Percentiles rank a stretch among this genome's conserved stretches.
Evolutionary conservation across 2,797 vertebrate species (phyloP).

Genomic region (Crax fasciolata): DNA sequence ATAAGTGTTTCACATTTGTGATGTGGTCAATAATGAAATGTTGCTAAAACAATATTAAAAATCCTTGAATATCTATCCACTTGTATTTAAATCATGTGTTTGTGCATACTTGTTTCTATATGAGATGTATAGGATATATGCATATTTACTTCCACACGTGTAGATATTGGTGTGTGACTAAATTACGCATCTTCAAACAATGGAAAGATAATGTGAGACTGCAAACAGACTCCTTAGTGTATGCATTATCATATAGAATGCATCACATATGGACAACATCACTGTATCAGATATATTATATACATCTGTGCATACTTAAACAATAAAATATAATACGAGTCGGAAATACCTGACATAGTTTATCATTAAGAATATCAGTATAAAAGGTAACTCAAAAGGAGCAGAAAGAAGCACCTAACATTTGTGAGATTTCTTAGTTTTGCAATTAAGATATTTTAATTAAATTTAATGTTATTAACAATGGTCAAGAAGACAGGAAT

Average conservation of each 20-base stretch:
- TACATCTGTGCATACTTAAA: neutral
- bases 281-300: neutral
- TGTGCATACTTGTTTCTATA: neutral
- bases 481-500: neutral
- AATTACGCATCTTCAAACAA: constrained; percentile 32
- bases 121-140: neutral
- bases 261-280: neutral
- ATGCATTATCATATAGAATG: constrained; percentile 19
- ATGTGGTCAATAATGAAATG: constrained; percentile 18
- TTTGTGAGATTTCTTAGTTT: neutral
- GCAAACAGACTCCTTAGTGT: neutral
- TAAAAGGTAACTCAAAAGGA: neutral
- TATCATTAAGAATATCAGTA: neutral
- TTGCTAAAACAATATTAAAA: neutral
- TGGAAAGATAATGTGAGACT: neutral
- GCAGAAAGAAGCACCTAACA: neutral
- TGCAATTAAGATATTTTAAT: neutral
- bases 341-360: neutral
- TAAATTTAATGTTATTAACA: neutral
- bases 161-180: neutral
- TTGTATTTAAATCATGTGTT: neutral
- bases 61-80: neutral
- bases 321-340: neutral
- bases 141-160: neutral
- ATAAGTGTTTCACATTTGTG: constrained; percentile 69